Percentiles rank a stretch among this genome's conserved stretches.
These are phyloP conservation scores for Apoda limacodes DNA, from an alignment of 2,888 invertebrate genomes.

Conservation along the genomic window DNA sequence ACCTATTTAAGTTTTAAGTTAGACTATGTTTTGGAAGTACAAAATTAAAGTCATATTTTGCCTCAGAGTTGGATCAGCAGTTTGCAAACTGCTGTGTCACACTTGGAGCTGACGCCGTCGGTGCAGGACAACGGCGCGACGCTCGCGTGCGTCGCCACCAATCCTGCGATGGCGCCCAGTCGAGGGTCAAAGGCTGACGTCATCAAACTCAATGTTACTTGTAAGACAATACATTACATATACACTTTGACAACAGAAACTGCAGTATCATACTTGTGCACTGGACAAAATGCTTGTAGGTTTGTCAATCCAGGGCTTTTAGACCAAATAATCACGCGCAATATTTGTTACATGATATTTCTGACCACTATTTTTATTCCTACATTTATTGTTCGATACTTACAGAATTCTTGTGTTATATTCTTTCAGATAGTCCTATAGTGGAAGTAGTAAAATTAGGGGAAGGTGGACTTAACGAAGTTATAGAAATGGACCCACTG, in stretches of 20 bases:
- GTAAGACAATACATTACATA: no score
- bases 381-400: neutral
- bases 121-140: slow-evolving; percentile 52
- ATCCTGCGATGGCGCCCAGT: slow-evolving; percentile 52
- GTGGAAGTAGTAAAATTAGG: slow-evolving; percentile 46
- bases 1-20: no score
- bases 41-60: slow-evolving; percentile 7
- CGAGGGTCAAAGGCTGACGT: slow-evolving; percentile 57
- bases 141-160: slow-evolving; percentile 58
- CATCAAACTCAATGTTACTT: slow-evolving; percentile 58
- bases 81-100: slow-evolving; percentile 43
- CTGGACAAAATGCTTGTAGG: no score
- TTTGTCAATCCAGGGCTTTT: no score
- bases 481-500: slow-evolving; percentile 51
- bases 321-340: neutral
- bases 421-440: slow-evolving; percentile 55
- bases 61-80: slow-evolving; percentile 48
- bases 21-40: neutral
- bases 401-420: no score
- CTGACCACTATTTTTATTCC: no score
- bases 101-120: slow-evolving; percentile 43
- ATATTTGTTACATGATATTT: neutral
- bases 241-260: no score
- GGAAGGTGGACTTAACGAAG: slow-evolving; percentile 39
- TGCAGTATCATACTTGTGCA: no score